phyloP scores from a whole-genome alignment of 1,140 invertebrate genomes.

The Colletes gigas region DNA sequence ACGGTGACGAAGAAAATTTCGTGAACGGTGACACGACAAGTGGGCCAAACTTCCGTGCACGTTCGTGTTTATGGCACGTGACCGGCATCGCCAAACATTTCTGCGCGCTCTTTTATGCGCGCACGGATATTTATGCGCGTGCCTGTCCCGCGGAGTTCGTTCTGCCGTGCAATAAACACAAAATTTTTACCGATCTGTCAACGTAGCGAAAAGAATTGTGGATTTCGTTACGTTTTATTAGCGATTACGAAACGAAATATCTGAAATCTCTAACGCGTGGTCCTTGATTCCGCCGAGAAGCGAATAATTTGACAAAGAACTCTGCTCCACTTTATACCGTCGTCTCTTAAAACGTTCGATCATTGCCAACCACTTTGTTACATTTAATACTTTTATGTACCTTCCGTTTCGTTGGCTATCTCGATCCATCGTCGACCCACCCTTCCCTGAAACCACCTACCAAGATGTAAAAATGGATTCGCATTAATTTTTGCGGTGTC shows the following conservation, averaged over 20 bases:
- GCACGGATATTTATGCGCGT: not conserved
- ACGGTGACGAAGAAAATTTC: slow-evolving; percentile 24
- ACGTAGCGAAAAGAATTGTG: not conserved
- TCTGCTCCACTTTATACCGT: too few species aligned
- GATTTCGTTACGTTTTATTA: not conserved
- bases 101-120: slow-evolving; percentile 26
- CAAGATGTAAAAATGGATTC: too few species aligned
- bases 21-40: slow-evolving; percentile 15
- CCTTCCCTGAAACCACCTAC: too few species aligned
- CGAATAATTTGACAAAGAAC: too few species aligned
- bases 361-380: too few species aligned
- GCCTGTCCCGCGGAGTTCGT: not conserved
- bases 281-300: too few species aligned
- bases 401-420: too few species aligned
- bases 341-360: too few species aligned
- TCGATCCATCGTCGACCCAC: too few species aligned
- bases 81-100: slow-evolving; percentile 31
- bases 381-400: too few species aligned
- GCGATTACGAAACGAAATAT: not conserved
- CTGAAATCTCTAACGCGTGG: too few species aligned
- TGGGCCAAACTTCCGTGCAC: slow-evolving; percentile 54
- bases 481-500: not conserved
- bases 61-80: slow-evolving; percentile 46
- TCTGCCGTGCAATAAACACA: not conserved
- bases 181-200: not conserved